Evolutionary conservation across 2,888 invertebrate genomes (phyloP).

Genomic region (Mantis religiosa): DNA sequence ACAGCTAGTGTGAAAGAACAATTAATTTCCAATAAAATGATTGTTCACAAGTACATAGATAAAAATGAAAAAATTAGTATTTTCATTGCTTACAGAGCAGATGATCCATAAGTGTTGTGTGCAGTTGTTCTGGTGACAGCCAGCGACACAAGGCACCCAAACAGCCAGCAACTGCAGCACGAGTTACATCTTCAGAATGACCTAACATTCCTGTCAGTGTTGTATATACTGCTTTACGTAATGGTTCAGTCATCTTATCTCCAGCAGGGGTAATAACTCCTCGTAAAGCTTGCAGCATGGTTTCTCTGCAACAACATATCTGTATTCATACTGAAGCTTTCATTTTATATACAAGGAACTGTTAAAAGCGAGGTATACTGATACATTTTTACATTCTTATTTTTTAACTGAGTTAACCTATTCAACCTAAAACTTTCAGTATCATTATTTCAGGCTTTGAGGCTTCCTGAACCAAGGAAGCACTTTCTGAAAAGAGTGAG

Average conservation of each 20-base stretch:
- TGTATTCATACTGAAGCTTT: no score
- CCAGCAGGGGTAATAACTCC: constrained; percentile 81
- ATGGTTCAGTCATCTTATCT: constrained; percentile 79
- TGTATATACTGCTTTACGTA: constrained; percentile 67
- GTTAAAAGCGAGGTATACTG: no score
- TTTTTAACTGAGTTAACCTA: no score
- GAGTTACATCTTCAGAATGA: constrained; percentile 74
- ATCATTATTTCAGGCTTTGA: no score
- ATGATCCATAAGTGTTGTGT: constrained; percentile 67
- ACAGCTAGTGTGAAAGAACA: no score
- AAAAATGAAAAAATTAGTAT: not conserved
- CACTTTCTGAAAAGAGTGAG: no score
- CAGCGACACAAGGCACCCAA: constrained; percentile 79
- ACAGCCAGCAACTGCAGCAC: constrained; percentile 82
- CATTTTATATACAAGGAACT: no score
- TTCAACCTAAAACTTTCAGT: no score
- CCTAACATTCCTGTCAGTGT: constrained; percentile 66
- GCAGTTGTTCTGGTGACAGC: constrained; percentile 69
- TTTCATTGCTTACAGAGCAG: constrained; percentile 56
- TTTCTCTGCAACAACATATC: constrained; percentile 60
- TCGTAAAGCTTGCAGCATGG: constrained; percentile 86
- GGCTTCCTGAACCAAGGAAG: no score
- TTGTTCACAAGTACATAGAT: not conserved
- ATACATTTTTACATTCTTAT: no score
- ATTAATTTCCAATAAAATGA: no score